Percentiles rank a stretch among this genome's conserved stretches.
These are phyloP conservation scores for Amaurobius ferox DNA, from an alignment of 2,888 invertebrate species.

Conservation along the genomic window DNA sequence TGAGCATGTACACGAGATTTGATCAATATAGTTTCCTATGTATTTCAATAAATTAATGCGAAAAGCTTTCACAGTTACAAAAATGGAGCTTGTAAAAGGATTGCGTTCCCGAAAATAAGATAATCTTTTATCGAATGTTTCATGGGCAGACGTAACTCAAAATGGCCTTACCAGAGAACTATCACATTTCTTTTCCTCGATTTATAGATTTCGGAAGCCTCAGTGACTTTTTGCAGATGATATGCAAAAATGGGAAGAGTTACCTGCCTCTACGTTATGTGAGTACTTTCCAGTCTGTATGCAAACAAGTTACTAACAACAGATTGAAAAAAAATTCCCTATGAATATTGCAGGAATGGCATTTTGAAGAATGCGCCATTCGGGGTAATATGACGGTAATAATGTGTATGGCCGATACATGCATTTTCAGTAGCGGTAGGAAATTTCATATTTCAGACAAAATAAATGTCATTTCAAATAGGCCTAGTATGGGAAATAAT, in stretches of 20 bases:
- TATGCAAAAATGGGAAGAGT: neutral
- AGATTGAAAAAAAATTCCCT: conserved; percentile 30
- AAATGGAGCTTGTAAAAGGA: neutral
- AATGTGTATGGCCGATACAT: neutral
- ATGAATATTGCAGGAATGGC: neutral
- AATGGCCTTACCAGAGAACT: neutral
- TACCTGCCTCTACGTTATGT: conserved; percentile 13
- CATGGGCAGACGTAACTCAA: neutral
- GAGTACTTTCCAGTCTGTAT: neutral
- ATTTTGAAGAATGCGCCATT: neutral
- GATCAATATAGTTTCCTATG: too few species aligned
- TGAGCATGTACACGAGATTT: too few species aligned
- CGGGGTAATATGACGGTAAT: neutral
- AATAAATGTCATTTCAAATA: too few species aligned
- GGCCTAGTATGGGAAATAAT: too few species aligned
- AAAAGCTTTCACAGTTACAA: neutral
- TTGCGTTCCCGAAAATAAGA: neutral
- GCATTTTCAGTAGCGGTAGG: neutral
- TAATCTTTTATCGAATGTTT: conserved; percentile 16
- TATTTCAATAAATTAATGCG: neutral
- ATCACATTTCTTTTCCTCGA: conserved; percentile 18
- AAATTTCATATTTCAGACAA: too few species aligned
- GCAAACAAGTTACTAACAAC: conserved; percentile 33
- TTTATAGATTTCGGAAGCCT: conserved; percentile 38
- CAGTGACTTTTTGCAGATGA: conserved; percentile 32